These are phyloP conservation scores for Alca torda DNA, from an alignment of 2,797 vertebrate species.

Conservation along the genomic window DNA sequence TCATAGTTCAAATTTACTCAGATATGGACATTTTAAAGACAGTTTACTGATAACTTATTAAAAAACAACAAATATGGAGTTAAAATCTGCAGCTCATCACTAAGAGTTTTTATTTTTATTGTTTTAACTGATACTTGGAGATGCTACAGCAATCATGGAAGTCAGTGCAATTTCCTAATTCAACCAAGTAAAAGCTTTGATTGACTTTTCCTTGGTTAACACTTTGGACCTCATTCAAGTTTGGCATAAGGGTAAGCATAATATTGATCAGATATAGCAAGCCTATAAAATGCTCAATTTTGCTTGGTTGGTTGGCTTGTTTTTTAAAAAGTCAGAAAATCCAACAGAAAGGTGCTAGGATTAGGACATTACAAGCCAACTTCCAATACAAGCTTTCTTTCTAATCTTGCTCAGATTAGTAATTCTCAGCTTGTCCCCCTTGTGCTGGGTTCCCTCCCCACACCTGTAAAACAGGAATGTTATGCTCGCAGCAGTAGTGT, in stretches of 20 bases:
- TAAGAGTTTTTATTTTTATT: background rate
- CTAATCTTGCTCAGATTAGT: background rate
- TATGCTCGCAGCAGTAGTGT: background rate
- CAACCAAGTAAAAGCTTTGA: background rate
- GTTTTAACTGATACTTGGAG: background rate
- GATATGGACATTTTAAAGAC: background rate
- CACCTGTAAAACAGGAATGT: background rate
- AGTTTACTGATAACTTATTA: background rate
- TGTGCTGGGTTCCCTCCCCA: background rate
- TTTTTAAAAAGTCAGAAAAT: background rate
- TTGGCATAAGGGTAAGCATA: background rate
- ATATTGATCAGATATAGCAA: background rate
- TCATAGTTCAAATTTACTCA: background rate
- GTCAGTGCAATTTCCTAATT: background rate
- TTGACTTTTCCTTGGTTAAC: background rate
- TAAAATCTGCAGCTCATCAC: background rate
- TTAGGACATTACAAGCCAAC: background rate
- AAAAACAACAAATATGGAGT: background rate
- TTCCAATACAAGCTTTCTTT: background rate
- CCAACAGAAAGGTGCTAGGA: background rate
- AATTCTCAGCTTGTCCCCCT: background rate
- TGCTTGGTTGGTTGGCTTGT: background rate
- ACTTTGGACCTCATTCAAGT: background rate
- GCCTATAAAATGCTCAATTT: background rate
- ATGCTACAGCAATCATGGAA: background rate